These are phyloP conservation scores for Chloropsis cyanopogon DNA, from an alignment of 2,113 vertebrate genomes.

Conservation along the genomic window DNA sequence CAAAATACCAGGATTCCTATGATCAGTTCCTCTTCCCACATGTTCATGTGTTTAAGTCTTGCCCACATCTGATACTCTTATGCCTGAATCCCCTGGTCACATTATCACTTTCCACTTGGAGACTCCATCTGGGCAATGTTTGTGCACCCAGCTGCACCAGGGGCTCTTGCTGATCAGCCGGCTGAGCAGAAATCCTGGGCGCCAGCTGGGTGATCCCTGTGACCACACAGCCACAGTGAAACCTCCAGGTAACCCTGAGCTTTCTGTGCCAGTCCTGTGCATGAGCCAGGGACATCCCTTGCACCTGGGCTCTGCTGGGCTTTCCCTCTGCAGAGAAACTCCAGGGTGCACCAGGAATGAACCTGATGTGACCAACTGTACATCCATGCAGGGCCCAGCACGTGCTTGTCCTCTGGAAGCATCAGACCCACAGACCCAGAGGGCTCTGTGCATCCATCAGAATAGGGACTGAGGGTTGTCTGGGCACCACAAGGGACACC, in stretches of 20 bases:
- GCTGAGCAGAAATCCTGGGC: not conserved
- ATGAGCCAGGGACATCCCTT: not conserved
- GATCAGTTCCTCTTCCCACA: not conserved
- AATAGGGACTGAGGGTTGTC: not conserved
- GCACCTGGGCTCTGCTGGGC: not conserved
- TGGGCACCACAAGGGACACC: not conserved
- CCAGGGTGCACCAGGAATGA: accelerated
- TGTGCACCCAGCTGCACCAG: not conserved
- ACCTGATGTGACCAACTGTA: not conserved
- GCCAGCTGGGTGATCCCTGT: not conserved
- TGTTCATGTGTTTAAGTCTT: accelerated
- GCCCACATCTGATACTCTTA: not conserved
- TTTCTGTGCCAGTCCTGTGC: not conserved
- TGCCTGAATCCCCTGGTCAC: accelerated
- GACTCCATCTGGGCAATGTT: not conserved
- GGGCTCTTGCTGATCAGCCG: not conserved
- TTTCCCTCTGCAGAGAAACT: not conserved
- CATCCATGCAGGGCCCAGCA: not conserved
- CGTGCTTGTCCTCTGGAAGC: accelerated
- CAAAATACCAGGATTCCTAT: not conserved
- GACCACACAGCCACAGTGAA: not conserved
- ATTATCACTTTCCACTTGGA: not conserved
- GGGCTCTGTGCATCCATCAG: not conserved
- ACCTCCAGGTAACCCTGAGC: not conserved
- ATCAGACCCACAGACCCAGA: accelerated